phyloP scores from a whole-genome alignment of 2,797 vertebrate genomes.

The Poeciliopsis presidionis region DNA sequence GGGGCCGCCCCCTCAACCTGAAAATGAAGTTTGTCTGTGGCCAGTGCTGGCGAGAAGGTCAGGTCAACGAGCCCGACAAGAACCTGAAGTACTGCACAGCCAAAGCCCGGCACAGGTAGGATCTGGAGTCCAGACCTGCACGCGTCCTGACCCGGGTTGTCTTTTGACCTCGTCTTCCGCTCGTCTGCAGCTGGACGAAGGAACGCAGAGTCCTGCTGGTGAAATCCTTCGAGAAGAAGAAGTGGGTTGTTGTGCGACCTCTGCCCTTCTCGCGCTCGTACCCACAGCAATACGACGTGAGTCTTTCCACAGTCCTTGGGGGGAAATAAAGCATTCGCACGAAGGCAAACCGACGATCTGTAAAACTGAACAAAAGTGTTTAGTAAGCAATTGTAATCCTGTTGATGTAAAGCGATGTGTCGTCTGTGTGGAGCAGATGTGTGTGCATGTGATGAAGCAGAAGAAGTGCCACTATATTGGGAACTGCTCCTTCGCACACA shows the following conservation, averaged over 20 bases:
- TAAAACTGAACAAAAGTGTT: not conserved
- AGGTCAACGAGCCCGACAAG: constrained; percentile 97
- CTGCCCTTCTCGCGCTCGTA: constrained; percentile 95
- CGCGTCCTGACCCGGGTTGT: not conserved
- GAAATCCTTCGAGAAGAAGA: constrained; percentile 97
- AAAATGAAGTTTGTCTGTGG: constrained; percentile 99
- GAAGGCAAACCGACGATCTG: not conserved
- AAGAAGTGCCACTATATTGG: constrained; percentile 99
- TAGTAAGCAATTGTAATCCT: not conserved
- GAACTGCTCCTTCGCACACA: constrained; percentile 98
- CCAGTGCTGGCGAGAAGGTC: constrained; percentile 97
- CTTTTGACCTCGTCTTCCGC: not conserved
- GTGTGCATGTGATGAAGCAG: constrained; percentile 96
- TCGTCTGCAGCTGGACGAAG: constrained; percentile 90
- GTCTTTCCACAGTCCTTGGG: constrained; percentile 38
- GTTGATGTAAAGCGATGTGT: not conserved
- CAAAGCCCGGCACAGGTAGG: constrained; percentile 96
- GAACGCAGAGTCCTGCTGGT: constrained; percentile 94
- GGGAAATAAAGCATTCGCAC: too few species aligned
- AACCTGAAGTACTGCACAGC: constrained; percentile 98
- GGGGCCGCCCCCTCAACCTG: constrained; percentile 87
- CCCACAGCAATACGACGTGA: constrained; percentile 98
- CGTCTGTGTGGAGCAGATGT: constrained; percentile 82
- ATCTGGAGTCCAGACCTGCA: not conserved
- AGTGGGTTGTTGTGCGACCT: constrained; percentile 96